phyloP scores from a whole-genome alignment of 1,140 invertebrate genomes.

The Chrysoperla carnea region DNA sequence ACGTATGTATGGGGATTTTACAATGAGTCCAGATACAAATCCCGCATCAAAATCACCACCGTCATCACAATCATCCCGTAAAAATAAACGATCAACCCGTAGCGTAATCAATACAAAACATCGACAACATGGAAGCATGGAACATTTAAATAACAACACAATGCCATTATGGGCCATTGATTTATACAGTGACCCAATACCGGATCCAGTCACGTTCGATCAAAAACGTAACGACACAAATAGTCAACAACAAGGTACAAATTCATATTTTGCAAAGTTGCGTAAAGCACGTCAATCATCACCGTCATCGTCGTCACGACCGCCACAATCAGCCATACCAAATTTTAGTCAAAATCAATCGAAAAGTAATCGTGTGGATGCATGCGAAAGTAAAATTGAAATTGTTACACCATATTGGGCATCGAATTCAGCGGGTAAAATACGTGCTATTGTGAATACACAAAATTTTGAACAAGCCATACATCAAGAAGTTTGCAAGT shows the following conservation, averaged over 20 bases:
- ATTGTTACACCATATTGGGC: conserved; percentile 90
- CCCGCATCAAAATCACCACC: conserved; percentile 10
- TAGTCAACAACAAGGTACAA: conserved; percentile 14
- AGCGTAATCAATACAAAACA: no score
- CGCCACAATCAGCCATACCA: conserved; percentile 29
- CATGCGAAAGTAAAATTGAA: conserved; percentile 82
- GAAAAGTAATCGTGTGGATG: conserved; percentile 48
- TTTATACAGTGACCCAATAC: conserved; percentile 23
- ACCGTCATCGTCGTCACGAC: conserved; percentile 5
- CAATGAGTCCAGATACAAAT: conserved; percentile 35
- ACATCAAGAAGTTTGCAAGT: conserved; percentile 87
- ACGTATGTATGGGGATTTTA: conserved; percentile 80
- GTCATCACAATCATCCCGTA: conserved; percentile 24
- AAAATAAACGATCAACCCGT: conserved; percentile 26
- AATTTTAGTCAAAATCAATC: conserved; percentile 22
- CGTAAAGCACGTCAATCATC: conserved; percentile 31
- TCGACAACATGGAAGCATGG: conserved; percentile 13
- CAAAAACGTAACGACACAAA: conserved; percentile 1
- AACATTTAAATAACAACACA: conserved; percentile 20
- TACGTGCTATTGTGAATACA: conserved; percentile 81
- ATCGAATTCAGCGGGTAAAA: conserved; percentile 76
- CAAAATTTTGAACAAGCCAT: conserved; percentile 90
- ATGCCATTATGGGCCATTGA: conserved; percentile 27
- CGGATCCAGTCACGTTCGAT: conserved; percentile 11
- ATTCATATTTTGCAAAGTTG: conserved; percentile 32